These are phyloP conservation scores for Drosophila eohydei DNA, from an alignment of 2,888 invertebrate species.

Conservation along the genomic window DNA sequence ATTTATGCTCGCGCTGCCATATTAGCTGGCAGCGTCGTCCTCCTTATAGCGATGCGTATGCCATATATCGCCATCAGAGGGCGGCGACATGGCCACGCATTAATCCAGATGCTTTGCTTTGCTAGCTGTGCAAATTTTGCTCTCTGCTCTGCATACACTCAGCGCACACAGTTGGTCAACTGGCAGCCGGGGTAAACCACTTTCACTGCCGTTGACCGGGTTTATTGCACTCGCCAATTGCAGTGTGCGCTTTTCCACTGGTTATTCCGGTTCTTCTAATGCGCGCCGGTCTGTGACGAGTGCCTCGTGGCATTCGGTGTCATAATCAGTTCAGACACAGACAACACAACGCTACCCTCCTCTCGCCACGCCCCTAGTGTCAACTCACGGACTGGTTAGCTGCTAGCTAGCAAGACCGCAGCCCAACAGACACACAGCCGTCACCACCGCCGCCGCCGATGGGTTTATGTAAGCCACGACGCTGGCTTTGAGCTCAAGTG, in stretches of 20 bases:
- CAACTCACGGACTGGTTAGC: slow-evolving; percentile 34
- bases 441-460: neutral
- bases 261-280: slow-evolving; percentile 77
- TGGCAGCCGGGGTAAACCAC: slow-evolving; percentile 65
- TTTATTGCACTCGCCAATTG: slow-evolving; percentile 72
- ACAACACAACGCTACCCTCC: slow-evolving; percentile 17
- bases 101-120: neutral
- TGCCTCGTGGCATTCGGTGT: slow-evolving; percentile 66
- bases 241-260: slow-evolving; percentile 69
- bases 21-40: slow-evolving; percentile 19
- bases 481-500: slow-evolving; percentile 56
- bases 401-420: slow-evolving; percentile 25
- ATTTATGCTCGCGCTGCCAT: slow-evolving; percentile 56
- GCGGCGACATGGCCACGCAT: neutral
- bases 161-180: slow-evolving; percentile 22
- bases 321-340: slow-evolving; percentile 67
- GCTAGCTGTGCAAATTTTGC: slow-evolving; percentile 9
- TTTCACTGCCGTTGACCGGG: slow-evolving; percentile 77
- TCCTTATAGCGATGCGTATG: neutral
- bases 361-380: slow-evolving; percentile 1
- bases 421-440: slow-evolving; percentile 28
- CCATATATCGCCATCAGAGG: neutral
- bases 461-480: slow-evolving; percentile 49
- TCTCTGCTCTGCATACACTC: slow-evolving; percentile 15
- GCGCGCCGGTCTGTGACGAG: slow-evolving; percentile 61